phyloP scores from a whole-genome alignment of 2,113 vertebrate species.

The Plotosus lineatus region DNA sequence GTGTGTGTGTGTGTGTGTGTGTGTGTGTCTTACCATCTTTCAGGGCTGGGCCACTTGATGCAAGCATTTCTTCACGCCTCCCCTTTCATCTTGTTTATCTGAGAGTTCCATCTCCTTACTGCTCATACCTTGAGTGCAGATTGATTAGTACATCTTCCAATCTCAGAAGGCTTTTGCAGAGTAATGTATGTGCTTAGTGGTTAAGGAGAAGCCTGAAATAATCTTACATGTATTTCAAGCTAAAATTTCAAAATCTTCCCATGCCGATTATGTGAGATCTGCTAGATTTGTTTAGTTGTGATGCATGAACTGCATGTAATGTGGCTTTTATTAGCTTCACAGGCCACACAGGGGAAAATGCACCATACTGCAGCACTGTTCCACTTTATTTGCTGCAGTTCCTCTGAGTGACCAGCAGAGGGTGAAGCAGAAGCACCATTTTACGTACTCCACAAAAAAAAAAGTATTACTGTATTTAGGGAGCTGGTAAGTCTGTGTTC shows the following conservation, averaged over 20 bases:
- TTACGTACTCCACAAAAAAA: slow-evolving; percentile 6
- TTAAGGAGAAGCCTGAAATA: background rate
- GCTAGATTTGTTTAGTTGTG: background rate
- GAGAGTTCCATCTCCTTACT: background rate
- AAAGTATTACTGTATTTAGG: slow-evolving; percentile 30
- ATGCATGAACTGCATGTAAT: background rate
- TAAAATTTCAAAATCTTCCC: background rate
- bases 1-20: slow-evolving; percentile 32
- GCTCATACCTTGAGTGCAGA: background rate
- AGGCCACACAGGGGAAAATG: slow-evolving; percentile 31
- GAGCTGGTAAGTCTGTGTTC: slow-evolving; percentile 38
- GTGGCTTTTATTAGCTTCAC: slow-evolving; percentile 1
- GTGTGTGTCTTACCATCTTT: slow-evolving; percentile 32
- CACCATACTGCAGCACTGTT: slow-evolving; percentile 19
- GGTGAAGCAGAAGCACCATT: slow-evolving; percentile 12
- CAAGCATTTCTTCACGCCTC: slow-evolving; percentile 33
- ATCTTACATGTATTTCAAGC: background rate
- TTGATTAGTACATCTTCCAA: background rate
- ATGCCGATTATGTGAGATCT: too few species aligned
- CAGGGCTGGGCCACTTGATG: slow-evolving; percentile 32
- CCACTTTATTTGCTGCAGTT: slow-evolving; percentile 41
- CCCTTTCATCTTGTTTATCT: slow-evolving; percentile 36
- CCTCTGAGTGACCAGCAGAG: slow-evolving; percentile 14
- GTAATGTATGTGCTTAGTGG: background rate
- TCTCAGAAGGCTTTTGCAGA: background rate